These are phyloP conservation scores for Neodiprion fabricii DNA, from an alignment of 1,140 invertebrate species.

Conservation along the genomic window DNA sequence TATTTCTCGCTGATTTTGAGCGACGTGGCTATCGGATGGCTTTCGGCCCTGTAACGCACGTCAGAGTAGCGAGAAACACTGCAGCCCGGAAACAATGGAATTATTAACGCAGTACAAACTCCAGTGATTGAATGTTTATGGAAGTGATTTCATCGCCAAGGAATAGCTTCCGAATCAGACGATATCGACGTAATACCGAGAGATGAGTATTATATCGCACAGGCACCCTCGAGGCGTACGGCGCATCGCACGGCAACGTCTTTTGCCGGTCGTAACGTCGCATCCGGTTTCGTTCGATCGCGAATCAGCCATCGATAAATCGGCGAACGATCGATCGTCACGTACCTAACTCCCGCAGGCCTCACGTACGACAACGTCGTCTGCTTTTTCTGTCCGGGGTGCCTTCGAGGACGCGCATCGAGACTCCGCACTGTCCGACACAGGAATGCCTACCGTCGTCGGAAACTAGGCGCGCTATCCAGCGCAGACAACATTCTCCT, in stretches of 20 bases:
- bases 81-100: too few relatives aligned
- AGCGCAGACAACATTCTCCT: constrained; percentile 24
- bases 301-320: constrained; percentile 40
- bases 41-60: too few relatives aligned
- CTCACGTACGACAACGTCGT: constrained; percentile 35
- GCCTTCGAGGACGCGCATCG: constrained; percentile 25
- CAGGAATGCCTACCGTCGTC: constrained; percentile 12
- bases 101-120: too few relatives aligned
- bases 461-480: constrained; percentile 19
- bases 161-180: background rate
- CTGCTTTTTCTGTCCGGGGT: background rate
- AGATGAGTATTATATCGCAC: background rate
- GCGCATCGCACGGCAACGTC: constrained; percentile 30
- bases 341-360: constrained; percentile 32
- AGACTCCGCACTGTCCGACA: constrained; percentile 1
- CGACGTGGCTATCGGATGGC: too few relatives aligned
- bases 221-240: background rate
- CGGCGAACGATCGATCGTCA: constrained; percentile 40
- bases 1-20: too few relatives aligned
- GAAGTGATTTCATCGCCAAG: background rate
- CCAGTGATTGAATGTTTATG: too few relatives aligned
- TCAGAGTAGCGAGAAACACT: too few relatives aligned
- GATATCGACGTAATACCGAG: background rate
- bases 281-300: constrained; percentile 37
- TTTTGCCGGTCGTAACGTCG: constrained; percentile 19